Conservation (phyloP, 92 coral and sea anemone species). For the Epizoanthus stellaris region DNA sequence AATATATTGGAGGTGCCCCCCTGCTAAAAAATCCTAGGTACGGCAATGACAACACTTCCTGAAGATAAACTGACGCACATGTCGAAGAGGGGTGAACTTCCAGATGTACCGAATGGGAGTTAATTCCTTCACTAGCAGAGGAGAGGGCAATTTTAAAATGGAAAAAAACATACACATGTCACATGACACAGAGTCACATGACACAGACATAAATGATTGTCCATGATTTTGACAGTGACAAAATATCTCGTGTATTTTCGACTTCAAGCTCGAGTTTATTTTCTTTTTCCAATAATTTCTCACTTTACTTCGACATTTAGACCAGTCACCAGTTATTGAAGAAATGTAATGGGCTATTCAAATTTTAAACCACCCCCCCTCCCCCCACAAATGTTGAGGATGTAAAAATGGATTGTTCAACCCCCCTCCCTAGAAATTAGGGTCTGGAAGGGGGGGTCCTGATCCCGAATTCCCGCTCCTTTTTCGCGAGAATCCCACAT, state of each 20-base stretch:
- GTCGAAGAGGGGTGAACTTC: conserved; percentile 17
- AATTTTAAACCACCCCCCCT: background rate
- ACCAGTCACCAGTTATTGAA: conserved; percentile 11
- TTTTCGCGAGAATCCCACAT: conserved; percentile 11
- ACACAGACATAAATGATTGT: conserved; percentile 29
- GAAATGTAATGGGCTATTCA: conserved; percentile 23
- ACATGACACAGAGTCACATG: conserved; percentile 12
- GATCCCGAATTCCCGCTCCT: conserved; percentile 19
- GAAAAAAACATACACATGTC: conserved; percentile 19
- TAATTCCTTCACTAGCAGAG: conserved; percentile 21
- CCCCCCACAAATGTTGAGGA: conserved; percentile 20
- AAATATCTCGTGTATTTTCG: conserved; percentile 1
- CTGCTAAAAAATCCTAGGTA: conserved; percentile 38
- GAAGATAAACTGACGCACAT: conserved; percentile 41
- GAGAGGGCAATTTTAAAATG: conserved; percentile 26
- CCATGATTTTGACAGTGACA: conserved; percentile 13
- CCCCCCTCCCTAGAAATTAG: conserved; percentile 19
- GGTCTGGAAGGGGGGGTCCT: conserved; percentile 25
- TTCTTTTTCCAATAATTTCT: conserved; percentile 20
- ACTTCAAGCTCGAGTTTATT: conserved; percentile 19
- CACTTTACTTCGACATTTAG: conserved; percentile 16
- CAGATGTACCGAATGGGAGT: conserved; percentile 20
- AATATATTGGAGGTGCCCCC: conserved; percentile 40
- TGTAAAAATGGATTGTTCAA: conserved; percentile 6
- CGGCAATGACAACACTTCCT: conserved; percentile 40